Conservation (phyloP, 2,888 invertebrate genomes). For the Idaea dimidiata region DNA sequence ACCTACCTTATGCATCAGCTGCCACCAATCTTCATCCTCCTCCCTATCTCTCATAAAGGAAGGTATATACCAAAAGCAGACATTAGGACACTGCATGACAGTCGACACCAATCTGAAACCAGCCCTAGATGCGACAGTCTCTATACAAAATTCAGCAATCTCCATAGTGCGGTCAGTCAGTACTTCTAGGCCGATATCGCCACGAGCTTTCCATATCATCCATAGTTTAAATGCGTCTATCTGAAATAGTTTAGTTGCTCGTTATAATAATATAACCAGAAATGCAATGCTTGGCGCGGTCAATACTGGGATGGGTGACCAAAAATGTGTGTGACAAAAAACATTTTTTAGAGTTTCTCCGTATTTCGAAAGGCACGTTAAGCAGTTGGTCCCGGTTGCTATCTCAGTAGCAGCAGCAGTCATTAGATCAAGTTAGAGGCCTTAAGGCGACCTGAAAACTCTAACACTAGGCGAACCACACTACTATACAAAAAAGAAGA, state of each 20-base stretch:
- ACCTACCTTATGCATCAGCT: constrained; percentile 71
- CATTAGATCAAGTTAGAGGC: too few relatives aligned
- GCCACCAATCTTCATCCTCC: constrained; percentile 76
- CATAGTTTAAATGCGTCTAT: constrained; percentile 95
- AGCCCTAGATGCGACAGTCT: constrained; percentile 68
- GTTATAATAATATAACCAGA: neutral
- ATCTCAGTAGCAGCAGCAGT: too few relatives aligned
- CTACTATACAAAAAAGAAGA: too few relatives aligned
- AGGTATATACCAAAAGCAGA: constrained; percentile 95
- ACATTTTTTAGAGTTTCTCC: too few relatives aligned
- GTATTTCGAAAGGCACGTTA: too few relatives aligned
- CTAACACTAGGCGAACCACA: too few relatives aligned
- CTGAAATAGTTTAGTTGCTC: constrained; percentile 44
- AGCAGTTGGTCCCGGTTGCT: too few relatives aligned
- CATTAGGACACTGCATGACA: constrained; percentile 87
- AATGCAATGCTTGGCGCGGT: too few relatives aligned
- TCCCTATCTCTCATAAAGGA: constrained; percentile 64
- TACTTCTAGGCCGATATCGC: constrained; percentile 79
- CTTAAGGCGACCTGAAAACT: too few relatives aligned
- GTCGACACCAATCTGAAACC: constrained; percentile 83
- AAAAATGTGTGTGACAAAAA: too few relatives aligned
- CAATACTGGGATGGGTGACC: too few relatives aligned
- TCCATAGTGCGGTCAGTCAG: constrained; percentile 85
- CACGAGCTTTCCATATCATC: constrained; percentile 94
- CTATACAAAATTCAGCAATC: constrained; percentile 79